Evolutionary conservation across 2,797 vertebrate species (phyloP), one percentile per base, ranked within the genome.

Genomic region (Amblyraja radiata): DNA sequence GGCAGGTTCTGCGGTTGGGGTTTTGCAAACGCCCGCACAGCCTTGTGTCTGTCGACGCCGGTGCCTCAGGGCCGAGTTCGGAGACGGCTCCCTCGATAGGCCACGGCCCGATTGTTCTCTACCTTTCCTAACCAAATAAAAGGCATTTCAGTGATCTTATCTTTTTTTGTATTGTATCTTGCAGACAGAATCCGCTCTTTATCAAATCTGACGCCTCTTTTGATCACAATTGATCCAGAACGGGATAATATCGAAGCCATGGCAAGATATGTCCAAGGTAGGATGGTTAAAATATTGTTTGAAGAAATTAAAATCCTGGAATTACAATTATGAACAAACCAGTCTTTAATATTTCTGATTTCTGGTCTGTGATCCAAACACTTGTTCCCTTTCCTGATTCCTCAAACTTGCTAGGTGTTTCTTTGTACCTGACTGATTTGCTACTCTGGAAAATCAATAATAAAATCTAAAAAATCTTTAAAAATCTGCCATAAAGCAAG

Each of bases 191-290:
- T 99, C 93, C 95, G 96, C 25, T 95, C 96, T 88, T 95, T 99
- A 46, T 98, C 98, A 13, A 95, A 98, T 94, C 94, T 99, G 95
- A 99, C 96, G 0, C 99, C 98, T 0, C 93, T 99, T 65, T 97
- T 99, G 95, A 99, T 99, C 96, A 99, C 97, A 93, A 98, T 99
- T 14, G 99, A 99, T 94, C 98, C 98, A 0, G 98, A 98, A 65
- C 96, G 99, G 93, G 99, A 99, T 95, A 97, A 95, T 0, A 94
- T 97, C 73, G 97, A 98, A 94, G 98, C 99, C 93, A 94, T 99
- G 93, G 97, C 97, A 63, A 95, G 94, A 2, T 99, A 99, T 9
- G 97, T 99, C 73, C 98, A 98, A 98, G 99, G 98, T 99, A n/a
- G 5, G 86, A 39, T 78, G 39, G 21, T 18, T 61, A 68, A 39